Conservation (phyloP, 2,888 invertebrate species). For the Netelia fuscicornis region DNA sequence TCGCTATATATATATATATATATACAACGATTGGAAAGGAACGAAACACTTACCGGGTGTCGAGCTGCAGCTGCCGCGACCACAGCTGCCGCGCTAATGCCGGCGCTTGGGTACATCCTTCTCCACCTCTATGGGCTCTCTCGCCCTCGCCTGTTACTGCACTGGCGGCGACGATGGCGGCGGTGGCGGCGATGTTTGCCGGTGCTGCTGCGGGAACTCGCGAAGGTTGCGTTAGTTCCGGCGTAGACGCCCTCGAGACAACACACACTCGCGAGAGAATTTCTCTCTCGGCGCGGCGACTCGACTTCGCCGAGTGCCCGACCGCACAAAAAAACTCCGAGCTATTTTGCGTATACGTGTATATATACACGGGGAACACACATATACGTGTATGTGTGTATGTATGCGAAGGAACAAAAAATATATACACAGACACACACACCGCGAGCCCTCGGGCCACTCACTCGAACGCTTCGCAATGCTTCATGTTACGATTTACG, state of each 20-base stretch:
- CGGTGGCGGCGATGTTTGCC: background rate
- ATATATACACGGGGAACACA: background rate
- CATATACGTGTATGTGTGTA: background rate
- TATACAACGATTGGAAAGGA: slow-evolving; percentile 36
- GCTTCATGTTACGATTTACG: slow-evolving; percentile 11
- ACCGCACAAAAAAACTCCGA: background rate
- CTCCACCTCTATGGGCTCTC: slow-evolving; percentile 61
- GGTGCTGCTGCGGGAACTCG: slow-evolving; percentile 56
- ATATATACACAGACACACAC: background rate
- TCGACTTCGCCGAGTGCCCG: slow-evolving; percentile 48
- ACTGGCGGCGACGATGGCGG: slow-evolving; percentile 21
- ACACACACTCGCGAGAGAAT: slow-evolving; percentile 8
- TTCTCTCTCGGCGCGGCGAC: slow-evolving; percentile 48
- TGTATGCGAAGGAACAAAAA: background rate
- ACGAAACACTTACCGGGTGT: slow-evolving; percentile 81
- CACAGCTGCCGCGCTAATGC: slow-evolving; percentile 84
- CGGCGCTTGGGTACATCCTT: slow-evolving; percentile 82
- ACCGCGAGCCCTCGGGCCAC: slow-evolving; percentile 46
- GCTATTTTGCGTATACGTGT: background rate
- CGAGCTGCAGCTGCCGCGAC: slow-evolving; percentile 84
- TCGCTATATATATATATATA: background rate
- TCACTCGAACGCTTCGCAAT: slow-evolving; percentile 8
- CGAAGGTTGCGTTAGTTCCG: slow-evolving; percentile 66
- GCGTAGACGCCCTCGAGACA: slow-evolving; percentile 67
- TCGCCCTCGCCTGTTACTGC: slow-evolving; percentile 37